These are phyloP conservation scores for Abrostola tripartita DNA, from an alignment of 2,888 invertebrate genomes.

Conservation along the genomic window DNA sequence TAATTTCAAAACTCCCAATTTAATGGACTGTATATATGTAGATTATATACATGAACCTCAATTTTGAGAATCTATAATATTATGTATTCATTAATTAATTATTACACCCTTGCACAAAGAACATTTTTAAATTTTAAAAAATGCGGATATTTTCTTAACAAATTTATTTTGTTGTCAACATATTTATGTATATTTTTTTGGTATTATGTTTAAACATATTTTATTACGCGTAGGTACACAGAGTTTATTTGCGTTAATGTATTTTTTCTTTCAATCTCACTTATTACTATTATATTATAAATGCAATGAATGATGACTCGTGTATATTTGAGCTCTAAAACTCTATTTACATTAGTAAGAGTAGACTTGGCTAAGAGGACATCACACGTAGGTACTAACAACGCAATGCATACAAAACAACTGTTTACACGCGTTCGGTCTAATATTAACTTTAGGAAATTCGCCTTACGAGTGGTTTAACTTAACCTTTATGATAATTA, in stretches of 20 bases:
- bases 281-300: not conserved
- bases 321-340: conserved; percentile 13
- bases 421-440: conserved; percentile 35
- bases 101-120: no score
- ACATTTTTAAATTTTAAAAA: no score
- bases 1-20: conserved; percentile 21
- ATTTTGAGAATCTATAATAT: conserved; percentile 17
- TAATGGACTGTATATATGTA: conserved; percentile 9
- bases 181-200: no score
- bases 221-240: not conserved
- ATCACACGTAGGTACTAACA: conserved; percentile 42
- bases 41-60: not conserved
- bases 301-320: conserved; percentile 13
- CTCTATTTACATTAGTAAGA: conserved; percentile 18
- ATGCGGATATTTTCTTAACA: no score
- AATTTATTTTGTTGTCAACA: no score
- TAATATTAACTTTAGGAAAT: conserved; percentile 25
- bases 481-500: conserved; percentile 5
- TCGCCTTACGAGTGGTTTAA: conserved; percentile 6
- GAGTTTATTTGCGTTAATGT: conserved; percentile 15
- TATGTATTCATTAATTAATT: no score
- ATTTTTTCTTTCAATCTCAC: conserved; percentile 1
- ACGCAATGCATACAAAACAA: conserved; percentile 56
- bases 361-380: conserved; percentile 28
- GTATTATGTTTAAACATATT: no score